A percentile compares a stretch with the other conserved stretches of the same genome.
These are phyloP conservation scores for Ladona fulva DNA, from an alignment of 1,140 invertebrate species.

Conservation along the genomic window DNA sequence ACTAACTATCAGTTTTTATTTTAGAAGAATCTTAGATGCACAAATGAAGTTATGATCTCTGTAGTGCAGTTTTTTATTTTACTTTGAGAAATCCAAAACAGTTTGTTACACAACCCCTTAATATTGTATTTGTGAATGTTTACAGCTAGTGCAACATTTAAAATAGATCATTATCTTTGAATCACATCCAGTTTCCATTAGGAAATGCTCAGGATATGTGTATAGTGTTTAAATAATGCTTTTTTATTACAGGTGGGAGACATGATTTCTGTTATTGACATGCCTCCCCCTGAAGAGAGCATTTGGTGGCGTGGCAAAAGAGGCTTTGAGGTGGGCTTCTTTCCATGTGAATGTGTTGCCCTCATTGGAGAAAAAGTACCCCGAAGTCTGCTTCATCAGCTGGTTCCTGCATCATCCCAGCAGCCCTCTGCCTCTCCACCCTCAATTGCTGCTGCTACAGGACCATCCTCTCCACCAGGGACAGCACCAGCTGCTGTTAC, in stretches of 20 bases:
- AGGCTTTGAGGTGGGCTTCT: conserved; percentile 93
- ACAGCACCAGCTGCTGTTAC: neutral
- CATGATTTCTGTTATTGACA: conserved; percentile 97
- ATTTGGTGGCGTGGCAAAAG: conserved; percentile 96
- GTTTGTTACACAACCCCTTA: too few species aligned
- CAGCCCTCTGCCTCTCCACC: neutral
- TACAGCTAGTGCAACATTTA: too few species aligned
- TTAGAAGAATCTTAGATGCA: too few species aligned
- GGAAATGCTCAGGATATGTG: too few species aligned
- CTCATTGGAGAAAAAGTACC: conserved; percentile 92
- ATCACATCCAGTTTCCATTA: too few species aligned
- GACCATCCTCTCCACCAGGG: neutral
- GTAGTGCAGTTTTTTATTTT: too few species aligned
- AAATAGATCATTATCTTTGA: too few species aligned
- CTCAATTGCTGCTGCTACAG: neutral
- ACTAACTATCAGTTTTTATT: too few species aligned
- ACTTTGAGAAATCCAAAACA: too few species aligned
- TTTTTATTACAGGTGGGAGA: conserved; percentile 79
- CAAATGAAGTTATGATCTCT: too few species aligned
- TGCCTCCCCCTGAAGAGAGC: conserved; percentile 86
- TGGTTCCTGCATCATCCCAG: conserved; percentile 30
- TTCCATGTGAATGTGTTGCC: conserved; percentile 92
- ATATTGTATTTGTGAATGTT: too few species aligned
- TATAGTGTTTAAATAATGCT: too few species aligned
- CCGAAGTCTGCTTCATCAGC: conserved; percentile 65